Evolutionary conservation across 2,888 invertebrate species (phyloP).

Genomic region (Diplazon laetatorius): DNA sequence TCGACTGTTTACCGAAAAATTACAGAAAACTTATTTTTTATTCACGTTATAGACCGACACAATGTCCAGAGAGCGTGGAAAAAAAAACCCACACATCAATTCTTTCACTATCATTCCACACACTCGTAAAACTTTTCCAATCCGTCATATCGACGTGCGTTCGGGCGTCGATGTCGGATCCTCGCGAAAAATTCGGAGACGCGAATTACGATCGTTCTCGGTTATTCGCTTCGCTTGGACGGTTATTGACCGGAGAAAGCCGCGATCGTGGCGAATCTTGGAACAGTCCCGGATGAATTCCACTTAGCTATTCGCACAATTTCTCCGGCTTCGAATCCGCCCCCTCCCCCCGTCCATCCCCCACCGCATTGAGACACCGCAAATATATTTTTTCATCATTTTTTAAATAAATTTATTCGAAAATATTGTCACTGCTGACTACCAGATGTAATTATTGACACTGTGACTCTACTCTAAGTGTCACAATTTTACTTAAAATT

Average conservation of each 20-base stretch:
- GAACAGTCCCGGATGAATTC: conserved; percentile 17
- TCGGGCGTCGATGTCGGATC: neutral
- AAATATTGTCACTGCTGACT: too few relatives aligned
- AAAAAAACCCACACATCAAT: too few relatives aligned
- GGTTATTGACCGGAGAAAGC: conserved; percentile 64
- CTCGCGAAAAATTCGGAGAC: conserved; percentile 14
- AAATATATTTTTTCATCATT: neutral
- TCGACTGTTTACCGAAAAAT: too few relatives aligned
- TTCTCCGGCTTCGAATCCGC: conserved; percentile 27
- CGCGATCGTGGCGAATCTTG: conserved; percentile 24
- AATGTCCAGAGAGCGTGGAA: too few relatives aligned
- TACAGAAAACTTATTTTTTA: too few relatives aligned
- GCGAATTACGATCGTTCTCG: conserved; percentile 20
- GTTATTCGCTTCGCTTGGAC: conserved; percentile 53
- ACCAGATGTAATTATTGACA: too few relatives aligned
- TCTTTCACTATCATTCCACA: neutral
- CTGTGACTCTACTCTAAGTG: too few relatives aligned
- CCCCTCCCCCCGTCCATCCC: neutral
- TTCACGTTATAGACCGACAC: too few relatives aligned
- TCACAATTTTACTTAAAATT: too few relatives aligned
- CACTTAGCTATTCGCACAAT: conserved; percentile 28
- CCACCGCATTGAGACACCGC: neutral
- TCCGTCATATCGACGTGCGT: neutral
- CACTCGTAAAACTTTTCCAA: neutral
- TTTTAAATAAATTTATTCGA: neutral